A percentile compares a stretch with the other conserved stretches of the same genome.
Evolutionary conservation across 1,140 invertebrate genomes (phyloP).

Genomic region (Brachionus manjavacas): DNA sequence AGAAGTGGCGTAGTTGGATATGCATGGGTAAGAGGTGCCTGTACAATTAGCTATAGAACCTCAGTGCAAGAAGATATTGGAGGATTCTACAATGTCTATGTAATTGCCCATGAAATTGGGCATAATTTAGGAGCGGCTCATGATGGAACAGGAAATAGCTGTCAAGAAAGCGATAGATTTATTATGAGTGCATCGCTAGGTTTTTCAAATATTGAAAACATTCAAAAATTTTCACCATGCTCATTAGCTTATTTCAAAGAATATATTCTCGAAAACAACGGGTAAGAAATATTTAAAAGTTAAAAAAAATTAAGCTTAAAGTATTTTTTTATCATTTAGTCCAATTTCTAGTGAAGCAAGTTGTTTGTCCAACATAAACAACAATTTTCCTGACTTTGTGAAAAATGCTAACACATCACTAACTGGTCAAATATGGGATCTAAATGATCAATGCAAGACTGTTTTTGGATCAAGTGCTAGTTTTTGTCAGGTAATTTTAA

Average conservation of each 20-base stretch:
- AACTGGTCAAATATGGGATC: background rate
- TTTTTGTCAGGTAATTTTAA: background rate
- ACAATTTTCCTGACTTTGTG: background rate
- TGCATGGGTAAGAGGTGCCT: background rate
- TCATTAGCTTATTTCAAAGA: conserved; percentile 20
- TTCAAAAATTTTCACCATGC: conserved; percentile 1
- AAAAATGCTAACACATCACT: background rate
- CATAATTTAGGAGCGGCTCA: conserved; percentile 12
- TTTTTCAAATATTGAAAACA: conserved; percentile 20
- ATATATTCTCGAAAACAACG: background rate
- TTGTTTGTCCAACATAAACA: background rate
- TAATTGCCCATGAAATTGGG: conserved; percentile 21
- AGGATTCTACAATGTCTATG: background rate
- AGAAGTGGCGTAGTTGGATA: background rate
- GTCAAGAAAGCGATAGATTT: background rate
- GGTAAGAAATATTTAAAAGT: background rate
- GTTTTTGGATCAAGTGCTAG: background rate
- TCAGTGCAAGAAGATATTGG: conserved; percentile 13
- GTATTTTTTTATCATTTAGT: background rate
- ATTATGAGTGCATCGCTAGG: background rate
- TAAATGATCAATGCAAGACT: background rate
- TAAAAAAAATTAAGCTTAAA: no score
- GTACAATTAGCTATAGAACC: background rate
- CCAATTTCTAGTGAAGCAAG: background rate
- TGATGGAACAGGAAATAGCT: background rate